phyloP scores from a whole-genome alignment of 2,797 vertebrate genomes.

The Liparis tanakae region DNA sequence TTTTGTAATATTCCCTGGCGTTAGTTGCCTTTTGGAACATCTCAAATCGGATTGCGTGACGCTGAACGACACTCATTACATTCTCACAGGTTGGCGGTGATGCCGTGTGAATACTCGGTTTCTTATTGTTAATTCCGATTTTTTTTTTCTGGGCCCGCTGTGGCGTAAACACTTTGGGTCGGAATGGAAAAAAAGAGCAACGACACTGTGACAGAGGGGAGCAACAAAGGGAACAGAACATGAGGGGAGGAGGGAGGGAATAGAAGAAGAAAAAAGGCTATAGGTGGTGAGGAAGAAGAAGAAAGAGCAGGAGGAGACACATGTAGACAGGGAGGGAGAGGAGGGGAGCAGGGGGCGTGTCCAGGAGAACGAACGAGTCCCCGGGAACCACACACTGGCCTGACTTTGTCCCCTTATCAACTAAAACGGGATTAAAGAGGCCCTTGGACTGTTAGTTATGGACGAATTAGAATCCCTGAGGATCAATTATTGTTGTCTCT shows the following conservation, averaged over 20 bases:
- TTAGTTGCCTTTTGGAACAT: not conserved
- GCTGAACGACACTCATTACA: not conserved
- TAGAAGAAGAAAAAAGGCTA: slow-evolving; percentile 47
- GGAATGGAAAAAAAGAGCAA: slow-evolving; percentile 58
- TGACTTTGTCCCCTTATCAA: slow-evolving; percentile 51
- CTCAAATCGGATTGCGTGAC: slow-evolving; percentile 19
- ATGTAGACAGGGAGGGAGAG: slow-evolving; percentile 39
- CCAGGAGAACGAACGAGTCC: slow-evolving; percentile 47
- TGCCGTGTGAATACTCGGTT: slow-evolving; percentile 16
- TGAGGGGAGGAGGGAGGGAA: slow-evolving; percentile 53
- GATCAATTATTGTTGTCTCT: slow-evolving; percentile 19
- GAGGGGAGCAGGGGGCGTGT: slow-evolving; percentile 42
- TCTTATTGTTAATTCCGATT: slow-evolving; percentile 22
- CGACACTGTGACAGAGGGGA: slow-evolving; percentile 71
- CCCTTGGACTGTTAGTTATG: slow-evolving; percentile 43
- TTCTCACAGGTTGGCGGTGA: slow-evolving; percentile 4
- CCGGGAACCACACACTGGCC: slow-evolving; percentile 43
- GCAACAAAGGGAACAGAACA: slow-evolving; percentile 73
- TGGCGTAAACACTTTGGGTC: slow-evolving; percentile 66
- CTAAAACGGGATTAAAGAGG: slow-evolving; percentile 55
- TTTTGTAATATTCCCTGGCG: not conserved
- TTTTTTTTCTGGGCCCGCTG: slow-evolving; percentile 38
- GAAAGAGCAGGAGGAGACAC: slow-evolving; percentile 48
- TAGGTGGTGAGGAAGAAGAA: slow-evolving; percentile 50
- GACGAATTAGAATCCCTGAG: slow-evolving; percentile 38